A percentile compares a stretch with the other conserved stretches of the same genome.
Evolutionary conservation across 1,140 invertebrate genomes (phyloP).

Genomic region (Ylistrum balloti): DNA sequence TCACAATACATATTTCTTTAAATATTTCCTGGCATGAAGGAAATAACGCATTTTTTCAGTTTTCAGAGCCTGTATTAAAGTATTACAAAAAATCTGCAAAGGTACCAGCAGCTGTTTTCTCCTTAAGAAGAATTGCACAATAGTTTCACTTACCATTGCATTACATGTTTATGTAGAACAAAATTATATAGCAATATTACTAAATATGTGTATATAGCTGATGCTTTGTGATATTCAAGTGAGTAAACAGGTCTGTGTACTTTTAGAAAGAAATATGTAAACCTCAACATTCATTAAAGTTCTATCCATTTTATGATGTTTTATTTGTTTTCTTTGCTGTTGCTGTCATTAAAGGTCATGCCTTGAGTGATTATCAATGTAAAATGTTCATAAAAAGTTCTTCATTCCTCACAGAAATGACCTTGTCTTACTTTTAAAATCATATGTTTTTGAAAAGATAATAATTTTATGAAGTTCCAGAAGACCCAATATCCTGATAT

Average conservation of each 20-base stretch:
- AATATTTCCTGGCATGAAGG: background rate
- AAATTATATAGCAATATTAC: background rate
- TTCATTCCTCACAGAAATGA: no score
- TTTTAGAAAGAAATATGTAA: conserved; percentile 36
- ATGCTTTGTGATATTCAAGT: conserved; percentile 39
- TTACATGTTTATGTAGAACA: conserved; percentile 19
- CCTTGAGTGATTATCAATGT: no score
- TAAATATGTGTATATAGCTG: conserved; percentile 17
- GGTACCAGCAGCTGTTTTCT: background rate
- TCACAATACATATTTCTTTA: conserved; percentile 10
- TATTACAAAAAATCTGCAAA: conserved; percentile 14
- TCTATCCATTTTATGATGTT: conserved; percentile 33
- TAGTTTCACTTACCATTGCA: background rate
- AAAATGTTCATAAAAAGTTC: no score
- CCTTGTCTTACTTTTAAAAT: no score
- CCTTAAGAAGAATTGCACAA: background rate
- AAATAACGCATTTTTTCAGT: background rate
- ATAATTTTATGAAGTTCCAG: no score
- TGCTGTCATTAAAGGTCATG: no score
- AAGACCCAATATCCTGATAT: no score
- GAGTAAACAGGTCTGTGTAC: conserved; percentile 26
- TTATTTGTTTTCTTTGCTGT: background rate
- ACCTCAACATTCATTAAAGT: conserved; percentile 39
- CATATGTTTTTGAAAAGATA: no score
- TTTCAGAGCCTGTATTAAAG: background rate